phyloP scores from a whole-genome alignment of 2,888 invertebrate species.

The Euzetes globulus region DNA sequence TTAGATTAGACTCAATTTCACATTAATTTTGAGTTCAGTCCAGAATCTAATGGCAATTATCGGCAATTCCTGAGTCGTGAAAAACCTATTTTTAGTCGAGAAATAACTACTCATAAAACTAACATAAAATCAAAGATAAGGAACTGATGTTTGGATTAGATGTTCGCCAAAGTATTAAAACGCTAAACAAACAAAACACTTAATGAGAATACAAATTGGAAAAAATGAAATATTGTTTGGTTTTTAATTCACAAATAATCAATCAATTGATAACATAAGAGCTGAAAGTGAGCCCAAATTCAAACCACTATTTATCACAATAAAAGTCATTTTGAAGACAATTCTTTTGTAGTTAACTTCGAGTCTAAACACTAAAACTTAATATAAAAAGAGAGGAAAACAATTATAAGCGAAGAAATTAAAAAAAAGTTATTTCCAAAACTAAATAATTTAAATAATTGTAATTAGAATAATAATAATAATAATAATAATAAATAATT shows the following conservation, averaged over 20 bases:
- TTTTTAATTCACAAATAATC: constrained; percentile 8
- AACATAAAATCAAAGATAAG: too few species aligned
- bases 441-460: neutral
- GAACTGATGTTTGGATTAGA: too few species aligned
- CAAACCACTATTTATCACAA: neutral
- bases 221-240: neutral
- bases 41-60: too few species aligned
- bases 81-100: too few species aligned
- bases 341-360: neutral
- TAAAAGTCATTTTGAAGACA: neutral
- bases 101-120: too few species aligned
- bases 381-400: too few species aligned
- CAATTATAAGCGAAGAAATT: neutral
- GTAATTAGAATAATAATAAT: neutral
- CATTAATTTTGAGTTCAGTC: too few species aligned
- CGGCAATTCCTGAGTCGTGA: too few species aligned
- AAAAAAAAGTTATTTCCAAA: neutral
- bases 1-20: too few species aligned
- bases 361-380: neutral
- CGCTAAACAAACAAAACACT: neutral
- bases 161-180: too few species aligned
- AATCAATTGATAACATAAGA: constrained; percentile 7
- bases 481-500: neutral
- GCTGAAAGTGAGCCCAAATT: neutral
- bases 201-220: neutral